Base-by-base conservation (phyloP, 2,797 vertebrate genomes). In the Coluber constrictor region DNA sequence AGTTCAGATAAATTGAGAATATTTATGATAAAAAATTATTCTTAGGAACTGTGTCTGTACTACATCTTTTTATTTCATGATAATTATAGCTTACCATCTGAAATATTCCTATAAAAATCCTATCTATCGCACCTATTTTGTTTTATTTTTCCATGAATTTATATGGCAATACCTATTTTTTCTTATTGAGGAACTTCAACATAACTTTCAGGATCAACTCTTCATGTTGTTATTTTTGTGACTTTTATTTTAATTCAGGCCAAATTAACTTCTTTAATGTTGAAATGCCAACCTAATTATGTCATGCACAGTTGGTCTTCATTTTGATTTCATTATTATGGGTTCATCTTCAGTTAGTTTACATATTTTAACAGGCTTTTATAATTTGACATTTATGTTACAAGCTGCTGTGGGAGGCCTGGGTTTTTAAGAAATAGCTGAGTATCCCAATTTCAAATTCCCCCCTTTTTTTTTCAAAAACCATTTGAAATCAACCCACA, bases 61-160 rank as follows among this genome's bases (percentile, higher is more conserved):
- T 86, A 66, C 23, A 2, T 63, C 1, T 90, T 63, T 95, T 93
- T 95, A 86, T 87, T 87, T 56, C 70, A 25, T 91, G 90, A 94
- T 94, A 8, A n/a, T 89, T 79, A 15, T 56, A 55, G 12, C 87
- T 56, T 37, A 37, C 59, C 56, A 32, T 93, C 87, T 92, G 79
- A 93, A 87, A n/a, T 61, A n/a, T 32, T n/a, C 91, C 55, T 16
- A 10, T 94, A 32, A 32, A 32, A 70, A 95, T 90, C 56, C 37
- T 51, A 61, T 63, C 55, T 63, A n/a, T 94, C 86, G 32, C 1
- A 4, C 57, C 86, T 0, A 0, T 66, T 43, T 79, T 79, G 74
- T 11, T 37, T 43, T 43, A 79, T 29, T 90, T 70, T 51, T n/a
- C 27, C 87, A 86, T 90, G 89, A 74, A 66, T 86, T 86, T n/a